Evolutionary conservation across 2,888 invertebrate species (phyloP), one percentile per base, ranked within the genome.

Genomic region (Acleris sparsana): DNA sequence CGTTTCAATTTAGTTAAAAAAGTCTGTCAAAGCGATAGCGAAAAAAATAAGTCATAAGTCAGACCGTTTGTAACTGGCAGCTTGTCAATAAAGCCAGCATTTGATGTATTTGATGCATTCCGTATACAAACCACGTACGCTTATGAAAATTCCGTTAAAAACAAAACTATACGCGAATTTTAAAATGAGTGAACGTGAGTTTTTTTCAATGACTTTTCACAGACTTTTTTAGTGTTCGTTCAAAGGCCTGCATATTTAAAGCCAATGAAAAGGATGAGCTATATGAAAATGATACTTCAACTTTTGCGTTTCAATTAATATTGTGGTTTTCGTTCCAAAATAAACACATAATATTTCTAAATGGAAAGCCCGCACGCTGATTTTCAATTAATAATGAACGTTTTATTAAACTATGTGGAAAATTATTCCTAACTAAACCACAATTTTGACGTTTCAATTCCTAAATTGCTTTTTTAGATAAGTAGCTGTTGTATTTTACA

Each of bases 1-100:
- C 7, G 25, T 29, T 51, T 22, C 18, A 58, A 22, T 13, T 11
- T 39, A 39, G 39, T 57, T 49, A 9, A 60, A 60, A 51, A 43
- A 52, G n/a, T 60, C 17, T 43, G 22, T 60, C 11, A 51, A 22
- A 52, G 33, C 22, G 43, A 43, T 59, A 52, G 39, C 16, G 43
- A 16, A 4, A 25, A 5, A 22, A 60, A 43, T 51, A 60, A 60
- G 20, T 33, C 49, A 52, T 53, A 48, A 53, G 22, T 33, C 18
- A 17, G 44, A 33, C 17, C 56, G 58, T 62, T 62, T 67, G 64
- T 56, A 67, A 68, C 62, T 53, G 51, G 53, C 56, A 17, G 63
- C 51, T 62, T 63, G 67, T 67, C 71, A 68, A 70, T 68, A 64
- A 53, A 61, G 62, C 63, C 49, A 64, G 67, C 55, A 62, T 70